Evolutionary conservation across 2,113 vertebrate species (phyloP), one percentile per base, ranked within the genome.

Genomic region (Suncus etruscus): DNA sequence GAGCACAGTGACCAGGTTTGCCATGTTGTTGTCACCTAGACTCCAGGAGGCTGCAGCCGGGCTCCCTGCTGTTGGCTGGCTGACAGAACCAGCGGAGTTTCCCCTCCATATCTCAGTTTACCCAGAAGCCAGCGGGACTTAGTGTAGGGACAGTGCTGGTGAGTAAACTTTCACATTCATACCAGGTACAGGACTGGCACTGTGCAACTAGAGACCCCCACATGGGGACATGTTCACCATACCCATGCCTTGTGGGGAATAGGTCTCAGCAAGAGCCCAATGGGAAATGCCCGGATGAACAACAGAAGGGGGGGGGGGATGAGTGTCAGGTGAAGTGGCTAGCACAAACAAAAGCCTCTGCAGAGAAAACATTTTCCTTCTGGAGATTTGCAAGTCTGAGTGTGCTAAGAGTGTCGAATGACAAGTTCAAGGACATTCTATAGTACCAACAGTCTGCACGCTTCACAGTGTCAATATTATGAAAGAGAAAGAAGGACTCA

Each of bases 381-480:
- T 73, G 39, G n/a, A 65, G 22, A 61, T 65, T 68, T 79, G 20
- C 11, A 80, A 39, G 11, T 66, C 11, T 32, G 54, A 73, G 15
- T 70, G 31, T 73, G 54, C 4, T 4, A 76, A 75, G 82, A 76
- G 39, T 9, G 1, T 6, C 58, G 27, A 87, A 50, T 15, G 39
- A 58, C 12, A 58, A 51, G 45, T 58, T 85, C 75, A 63, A 54
- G 31, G 65, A 6, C 50, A 27, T 83, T 69, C 65, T 75, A 8
- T 9, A 27, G n/a, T 65, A 83, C 48, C 25, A 12, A 2, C 31
- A 69, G 31, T 54, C 78, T 83, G 12, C 0, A 3, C 47, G 76
- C 63, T n/a, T 77, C 83, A 82, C 79, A 95, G 77, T 69, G 18
- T 48, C 69, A 63, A 31, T 61, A 54, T 31, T 14, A 15, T 48